A percentile compares a stretch with the other conserved stretches of the same genome.
These are phyloP conservation scores for Malachius bipustulatus DNA, from an alignment of 2,888 invertebrate species.

Conservation along the genomic window DNA sequence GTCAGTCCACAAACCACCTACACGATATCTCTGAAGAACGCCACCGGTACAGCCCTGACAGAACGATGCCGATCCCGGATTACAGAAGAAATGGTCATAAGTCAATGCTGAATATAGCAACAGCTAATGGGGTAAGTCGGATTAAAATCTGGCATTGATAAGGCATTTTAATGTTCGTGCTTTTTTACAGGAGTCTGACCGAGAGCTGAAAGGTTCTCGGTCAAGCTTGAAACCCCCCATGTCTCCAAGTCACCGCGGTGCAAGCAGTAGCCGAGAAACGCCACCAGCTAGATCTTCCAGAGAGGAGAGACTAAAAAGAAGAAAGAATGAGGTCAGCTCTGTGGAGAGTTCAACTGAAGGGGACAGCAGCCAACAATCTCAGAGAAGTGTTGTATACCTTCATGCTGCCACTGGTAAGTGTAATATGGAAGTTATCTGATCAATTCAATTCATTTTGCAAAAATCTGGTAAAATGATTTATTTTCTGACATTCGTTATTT, in stretches of 20 bases:
- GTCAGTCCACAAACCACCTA: constrained; percentile 39
- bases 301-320: constrained; percentile 34
- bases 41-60: too few relatives aligned
- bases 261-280: constrained; percentile 27
- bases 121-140: too few relatives aligned
- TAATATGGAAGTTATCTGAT: constrained; percentile 8
- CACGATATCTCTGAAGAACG: constrained; percentile 45
- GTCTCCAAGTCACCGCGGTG: constrained; percentile 28
- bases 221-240: constrained; percentile 33
- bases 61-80: constrained; percentile 32
- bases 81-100: constrained; percentile 37
- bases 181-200: constrained; percentile 25
- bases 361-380: constrained; percentile 67
- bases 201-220: constrained; percentile 28
- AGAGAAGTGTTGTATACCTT: constrained; percentile 71
- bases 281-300: constrained; percentile 36
- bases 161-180: too few relatives aligned
- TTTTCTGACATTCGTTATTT: constrained; percentile 5
- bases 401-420: constrained; percentile 66
- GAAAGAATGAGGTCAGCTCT: constrained; percentile 41
- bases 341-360: constrained; percentile 62
- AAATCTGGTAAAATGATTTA: constrained; percentile 2
- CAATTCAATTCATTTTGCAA: too few relatives aligned
- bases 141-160: too few relatives aligned
- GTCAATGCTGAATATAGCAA: constrained; percentile 33